Percentiles rank a stretch among this genome's conserved stretches.
phyloP scores from a whole-genome alignment of 2,888 invertebrate genomes.

The Eremobia ochroleuca region DNA sequence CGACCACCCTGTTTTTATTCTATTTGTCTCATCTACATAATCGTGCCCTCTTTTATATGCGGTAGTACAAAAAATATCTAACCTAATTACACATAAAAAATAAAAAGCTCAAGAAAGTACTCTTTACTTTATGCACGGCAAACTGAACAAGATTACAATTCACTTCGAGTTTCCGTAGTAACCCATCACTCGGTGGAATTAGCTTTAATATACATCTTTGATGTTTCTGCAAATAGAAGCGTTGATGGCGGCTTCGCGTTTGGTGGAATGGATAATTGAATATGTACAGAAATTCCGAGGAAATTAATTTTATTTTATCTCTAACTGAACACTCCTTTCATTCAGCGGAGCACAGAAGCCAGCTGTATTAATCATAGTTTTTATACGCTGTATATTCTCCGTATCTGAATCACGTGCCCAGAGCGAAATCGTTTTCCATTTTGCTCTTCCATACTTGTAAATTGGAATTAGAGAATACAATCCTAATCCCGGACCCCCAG shows the following conservation, averaged over 20 bases:
- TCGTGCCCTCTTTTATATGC: constrained; percentile 25
- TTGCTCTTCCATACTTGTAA: neutral
- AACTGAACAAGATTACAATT: constrained; percentile 38
- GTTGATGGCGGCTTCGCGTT: constrained; percentile 41
- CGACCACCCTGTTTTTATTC: constrained; percentile 47
- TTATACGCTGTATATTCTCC: neutral
- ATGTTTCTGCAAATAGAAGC: constrained; percentile 50
- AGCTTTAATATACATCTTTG: constrained; percentile 45
- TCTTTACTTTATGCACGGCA: constrained; percentile 4
- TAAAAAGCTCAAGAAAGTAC: constrained; percentile 20
- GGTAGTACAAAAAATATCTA: constrained; percentile 22
- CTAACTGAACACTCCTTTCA: constrained; percentile 23
- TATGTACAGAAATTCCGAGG: constrained; percentile 32
- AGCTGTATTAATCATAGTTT: neutral
- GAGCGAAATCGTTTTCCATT: neutral
- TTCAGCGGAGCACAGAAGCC: neutral
- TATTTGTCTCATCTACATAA: constrained; percentile 58
- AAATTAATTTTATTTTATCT: constrained; percentile 30
- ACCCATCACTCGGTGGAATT: constrained; percentile 29
- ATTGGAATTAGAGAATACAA: too few relatives aligned
- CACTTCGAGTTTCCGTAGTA: constrained; percentile 37
- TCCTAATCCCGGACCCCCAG: too few relatives aligned
- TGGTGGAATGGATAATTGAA: constrained; percentile 48
- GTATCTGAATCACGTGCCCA: neutral
- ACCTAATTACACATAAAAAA: constrained; percentile 26